phyloP scores from a whole-genome alignment of 2,113 vertebrate species.

The Himantopus leucocephalus region DNA sequence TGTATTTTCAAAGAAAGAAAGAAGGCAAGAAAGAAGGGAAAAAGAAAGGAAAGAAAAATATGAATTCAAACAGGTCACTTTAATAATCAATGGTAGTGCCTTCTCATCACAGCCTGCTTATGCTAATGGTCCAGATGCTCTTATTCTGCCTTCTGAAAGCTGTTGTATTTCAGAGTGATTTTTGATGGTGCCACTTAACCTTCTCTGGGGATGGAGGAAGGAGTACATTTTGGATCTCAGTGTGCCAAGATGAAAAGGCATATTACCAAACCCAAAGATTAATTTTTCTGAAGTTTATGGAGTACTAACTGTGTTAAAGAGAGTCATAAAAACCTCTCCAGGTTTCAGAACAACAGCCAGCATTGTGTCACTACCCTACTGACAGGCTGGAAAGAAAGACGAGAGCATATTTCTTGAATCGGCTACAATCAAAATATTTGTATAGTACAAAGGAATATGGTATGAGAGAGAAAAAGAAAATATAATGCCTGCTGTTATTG shows the following conservation, averaged over 20 bases:
- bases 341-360: slow-evolving; percentile 4
- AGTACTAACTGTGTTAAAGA: not conserved
- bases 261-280: not conserved
- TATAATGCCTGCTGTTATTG: not conserved
- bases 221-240: not conserved
- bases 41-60: not conserved
- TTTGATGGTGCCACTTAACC: slow-evolving; percentile 39
- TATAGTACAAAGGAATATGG: not conserved
- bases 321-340: not conserved
- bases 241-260: not conserved
- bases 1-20: not conserved
- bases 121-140: slow-evolving; percentile 31
- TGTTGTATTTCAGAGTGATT: not conserved
- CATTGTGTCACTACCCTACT: not conserved
- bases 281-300: not conserved
- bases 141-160: slow-evolving; percentile 12
- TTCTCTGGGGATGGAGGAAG: not conserved
- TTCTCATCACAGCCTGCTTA: not conserved
- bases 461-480: not conserved
- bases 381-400: not conserved
- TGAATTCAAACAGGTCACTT: not conserved
- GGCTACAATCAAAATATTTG: slow-evolving; percentile 17
- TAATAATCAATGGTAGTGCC: not conserved
- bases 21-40: not conserved
- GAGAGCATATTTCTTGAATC: not conserved